Evolutionary conservation across 2,888 invertebrate species (phyloP).

Genomic region (Plagiodera versicolora): DNA sequence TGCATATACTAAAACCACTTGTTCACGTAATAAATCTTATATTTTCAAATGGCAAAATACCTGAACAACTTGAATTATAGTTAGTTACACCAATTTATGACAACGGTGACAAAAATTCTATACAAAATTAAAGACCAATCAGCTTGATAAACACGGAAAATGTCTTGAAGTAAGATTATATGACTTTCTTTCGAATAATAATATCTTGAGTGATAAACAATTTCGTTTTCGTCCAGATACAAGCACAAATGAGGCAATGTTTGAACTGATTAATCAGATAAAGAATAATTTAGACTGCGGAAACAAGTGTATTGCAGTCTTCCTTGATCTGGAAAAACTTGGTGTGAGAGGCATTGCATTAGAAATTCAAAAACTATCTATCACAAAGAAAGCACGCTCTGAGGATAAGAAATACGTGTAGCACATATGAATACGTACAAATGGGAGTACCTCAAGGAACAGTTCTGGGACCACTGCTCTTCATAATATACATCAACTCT

Average conservation of each 20-base stretch:
- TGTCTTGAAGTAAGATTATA: not conserved
- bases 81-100: not conserved
- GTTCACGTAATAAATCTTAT: not conserved
- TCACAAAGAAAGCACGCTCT: not conserved
- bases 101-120: too few species aligned
- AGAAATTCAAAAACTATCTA: constrained; percentile 10
- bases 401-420: not conserved
- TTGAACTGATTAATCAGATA: constrained; percentile 2
- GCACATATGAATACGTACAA: not conserved
- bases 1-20: too few species aligned
- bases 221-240: constrained; percentile 12
- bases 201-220: constrained; percentile 10
- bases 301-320: constrained; percentile 1
- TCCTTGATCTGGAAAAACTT: too few species aligned
- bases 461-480: constrained; percentile 10
- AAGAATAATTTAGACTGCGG: not conserved
- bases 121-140: not conserved
- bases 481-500: constrained; percentile 12
- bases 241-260: too few species aligned
- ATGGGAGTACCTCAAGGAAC: constrained; percentile 12
- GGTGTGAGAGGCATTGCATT: constrained; percentile 7
- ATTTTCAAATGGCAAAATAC: not conserved
- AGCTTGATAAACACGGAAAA: too few species aligned
- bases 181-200: not conserved
- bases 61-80: too few species aligned